phyloP scores from a whole-genome alignment of 2,888 invertebrate species.

The Diaperis boleti region DNA sequence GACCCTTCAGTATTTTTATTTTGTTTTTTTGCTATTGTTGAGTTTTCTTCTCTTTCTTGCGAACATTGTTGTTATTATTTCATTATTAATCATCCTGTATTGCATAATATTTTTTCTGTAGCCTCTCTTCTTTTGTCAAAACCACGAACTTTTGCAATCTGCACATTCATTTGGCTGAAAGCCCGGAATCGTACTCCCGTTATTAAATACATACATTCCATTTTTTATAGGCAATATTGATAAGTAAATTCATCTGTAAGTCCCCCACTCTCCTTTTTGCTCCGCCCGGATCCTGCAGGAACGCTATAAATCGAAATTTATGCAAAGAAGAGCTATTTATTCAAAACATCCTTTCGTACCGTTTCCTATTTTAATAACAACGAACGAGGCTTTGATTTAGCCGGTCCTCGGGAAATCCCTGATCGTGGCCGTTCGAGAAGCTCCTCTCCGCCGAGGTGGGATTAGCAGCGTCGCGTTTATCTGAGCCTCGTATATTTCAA shows the following conservation, averaged over 20 bases:
- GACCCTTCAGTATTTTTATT: too few species aligned
- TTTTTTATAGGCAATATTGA: conserved; percentile 56
- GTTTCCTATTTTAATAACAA: conserved; percentile 30
- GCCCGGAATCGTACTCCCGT: conserved; percentile 51
- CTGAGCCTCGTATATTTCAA: conserved; percentile 50
- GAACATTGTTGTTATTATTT: too few species aligned
- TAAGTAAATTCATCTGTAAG: conserved; percentile 54
- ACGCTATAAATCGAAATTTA: conserved; percentile 10
- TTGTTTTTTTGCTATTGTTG: too few species aligned
- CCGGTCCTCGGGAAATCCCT: conserved; percentile 14
- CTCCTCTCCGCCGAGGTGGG: conserved; percentile 37
- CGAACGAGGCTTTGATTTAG: conserved; percentile 13
- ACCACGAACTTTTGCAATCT: too few species aligned
- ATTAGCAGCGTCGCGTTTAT: conserved; percentile 50
- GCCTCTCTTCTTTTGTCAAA: too few species aligned
- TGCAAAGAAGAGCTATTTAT: conserved; percentile 25
- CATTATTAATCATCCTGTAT: too few species aligned
- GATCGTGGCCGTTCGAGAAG: conserved; percentile 25
- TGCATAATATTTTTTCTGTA: too few species aligned
- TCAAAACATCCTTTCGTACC: conserved; percentile 22
- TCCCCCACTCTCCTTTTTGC: background rate
- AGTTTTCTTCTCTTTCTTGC: too few species aligned
- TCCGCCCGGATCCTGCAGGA: conserved; percentile 4
- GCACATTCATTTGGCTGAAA: conserved; percentile 53
- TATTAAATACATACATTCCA: conserved; percentile 56